Evolutionary conservation across 30 jellyfish, hydroid and myxozoan species (phyloP), one percentile per base, ranked within the genome.

Genomic region (Aurelia aurita): DNA sequence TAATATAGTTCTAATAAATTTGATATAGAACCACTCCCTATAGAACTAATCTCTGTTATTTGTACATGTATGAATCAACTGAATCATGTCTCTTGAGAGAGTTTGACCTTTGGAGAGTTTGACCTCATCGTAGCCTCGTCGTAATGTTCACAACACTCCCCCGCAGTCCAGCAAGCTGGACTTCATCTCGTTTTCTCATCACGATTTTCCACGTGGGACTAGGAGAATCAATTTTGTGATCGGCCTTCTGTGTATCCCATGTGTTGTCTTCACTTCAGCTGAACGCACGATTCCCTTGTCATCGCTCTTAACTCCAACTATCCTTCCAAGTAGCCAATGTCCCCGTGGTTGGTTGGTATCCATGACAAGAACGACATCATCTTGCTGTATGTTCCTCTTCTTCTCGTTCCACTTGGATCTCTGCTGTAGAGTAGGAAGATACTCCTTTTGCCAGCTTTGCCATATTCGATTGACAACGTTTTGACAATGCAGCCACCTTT

Each of bases 81-180:
- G n/a, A n/a, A n/a, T n/a, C n/a, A n/a, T n/a, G n/a, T n/a, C n/a
- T n/a, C n/a, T n/a, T n/a, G n/a, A n/a, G n/a, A n/a, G n/a, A n/a
- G n/a, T n/a, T n/a, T n/a, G n/a, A n/a, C n/a, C n/a, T n/a, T n/a
- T n/a, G n/a, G n/a, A n/a, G n/a, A n/a, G n/a, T n/a, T n/a, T n/a
- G n/a, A n/a, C n/a, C n/a, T n/a, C n/a, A n/a, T n/a, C n/a, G n/a
- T n/a, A n/a, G n/a, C n/a, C n/a, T n/a, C n/a, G n/a, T n/a, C n/a
- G n/a, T n/a, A n/a, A n/a, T n/a, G n/a, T n/a, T n/a, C n/a, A n/a
- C n/a, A n/a, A n/a, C n/a, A n/a, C n/a, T n/a, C n/a, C n/a, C n/a
- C n/a, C n/a, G n/a, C 84, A 72, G 84, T 72, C 69, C 84, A 72
- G 84, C 70, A n/a, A 72, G 65, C 84, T 72, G 84, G 84, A 72